Evolutionary conservation across 2,113 vertebrate species (phyloP).

Genomic region (Marmota monax): DNA sequence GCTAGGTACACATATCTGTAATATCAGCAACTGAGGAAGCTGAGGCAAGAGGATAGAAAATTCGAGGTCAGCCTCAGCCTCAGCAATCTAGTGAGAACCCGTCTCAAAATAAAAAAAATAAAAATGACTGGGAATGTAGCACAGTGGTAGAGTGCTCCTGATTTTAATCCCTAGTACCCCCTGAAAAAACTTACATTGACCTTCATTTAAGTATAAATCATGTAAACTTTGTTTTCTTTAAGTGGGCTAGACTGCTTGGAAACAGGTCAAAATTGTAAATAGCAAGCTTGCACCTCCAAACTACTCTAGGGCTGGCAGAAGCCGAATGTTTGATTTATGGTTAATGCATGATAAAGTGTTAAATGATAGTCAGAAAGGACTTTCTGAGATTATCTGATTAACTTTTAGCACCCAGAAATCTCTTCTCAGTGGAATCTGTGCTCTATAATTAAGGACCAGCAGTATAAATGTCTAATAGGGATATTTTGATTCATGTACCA

Average conservation of each 20-base stretch:
- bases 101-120: too few species aligned
- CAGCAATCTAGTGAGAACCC: too few species aligned
- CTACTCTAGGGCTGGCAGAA: conserved; percentile 1
- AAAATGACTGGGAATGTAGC: too few species aligned
- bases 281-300: neutral
- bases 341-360: conserved; percentile 63
- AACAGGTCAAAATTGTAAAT: conserved; percentile 67
- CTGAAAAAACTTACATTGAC: neutral
- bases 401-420: conserved; percentile 65
- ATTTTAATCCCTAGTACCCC: too few species aligned
- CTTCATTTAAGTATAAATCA: neutral
- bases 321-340: conserved; percentile 63
- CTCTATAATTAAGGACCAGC: conserved; percentile 55
- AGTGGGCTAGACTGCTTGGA: neutral
- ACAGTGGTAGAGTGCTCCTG: too few species aligned
- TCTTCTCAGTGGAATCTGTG: conserved; percentile 53
- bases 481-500: conserved; percentile 36
- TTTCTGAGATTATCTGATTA: conserved; percentile 66
- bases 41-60: too few species aligned
- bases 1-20: too few species aligned
- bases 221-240: conserved; percentile 53
- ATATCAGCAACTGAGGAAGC: too few species aligned
- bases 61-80: too few species aligned
- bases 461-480: conserved; percentile 36
- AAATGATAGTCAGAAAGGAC: conserved; percentile 54